Conservation (phyloP, 2,888 invertebrate species). For the Clanis bilineata region DNA sequence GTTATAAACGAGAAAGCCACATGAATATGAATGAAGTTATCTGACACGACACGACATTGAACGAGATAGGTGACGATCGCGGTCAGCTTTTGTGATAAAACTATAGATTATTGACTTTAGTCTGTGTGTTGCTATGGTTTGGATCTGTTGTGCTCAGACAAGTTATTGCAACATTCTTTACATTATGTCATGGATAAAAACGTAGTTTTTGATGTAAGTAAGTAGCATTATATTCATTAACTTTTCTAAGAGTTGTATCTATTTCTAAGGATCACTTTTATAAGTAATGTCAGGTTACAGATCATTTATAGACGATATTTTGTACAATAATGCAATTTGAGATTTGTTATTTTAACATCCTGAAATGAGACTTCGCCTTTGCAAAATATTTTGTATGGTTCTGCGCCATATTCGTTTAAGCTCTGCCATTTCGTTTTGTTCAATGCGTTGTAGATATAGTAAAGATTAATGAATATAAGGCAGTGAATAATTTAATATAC, state of each 20-base stretch:
- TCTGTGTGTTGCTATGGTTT: slow-evolving; percentile 12
- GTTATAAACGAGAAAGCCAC: not conserved
- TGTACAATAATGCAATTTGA: too few relatives aligned
- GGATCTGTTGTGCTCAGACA: not conserved
- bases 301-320: too few relatives aligned
- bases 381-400: too few relatives aligned
- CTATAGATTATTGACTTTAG: slow-evolving; percentile 40
- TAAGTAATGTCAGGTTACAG: too few relatives aligned
- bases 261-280: too few relatives aligned
- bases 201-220: slow-evolving; percentile 10
- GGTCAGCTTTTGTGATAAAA: slow-evolving; percentile 56
- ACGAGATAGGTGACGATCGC: slow-evolving; percentile 25
- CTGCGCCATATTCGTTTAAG: too few relatives aligned
- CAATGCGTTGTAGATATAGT: too few relatives aligned
- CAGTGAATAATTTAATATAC: too few relatives aligned
- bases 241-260: not conserved
- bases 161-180: slow-evolving; percentile 2
- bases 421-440: too few relatives aligned
- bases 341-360: too few relatives aligned
- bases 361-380: too few relatives aligned
- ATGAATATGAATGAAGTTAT: slow-evolving; percentile 13
- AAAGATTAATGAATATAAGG: too few relatives aligned
- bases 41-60: slow-evolving; percentile 1
- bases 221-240: not conserved
- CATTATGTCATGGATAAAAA: slow-evolving; percentile 6